phyloP scores from a whole-genome alignment of 1,140 invertebrate species.

The Anagrus nilaparvatae region DNA sequence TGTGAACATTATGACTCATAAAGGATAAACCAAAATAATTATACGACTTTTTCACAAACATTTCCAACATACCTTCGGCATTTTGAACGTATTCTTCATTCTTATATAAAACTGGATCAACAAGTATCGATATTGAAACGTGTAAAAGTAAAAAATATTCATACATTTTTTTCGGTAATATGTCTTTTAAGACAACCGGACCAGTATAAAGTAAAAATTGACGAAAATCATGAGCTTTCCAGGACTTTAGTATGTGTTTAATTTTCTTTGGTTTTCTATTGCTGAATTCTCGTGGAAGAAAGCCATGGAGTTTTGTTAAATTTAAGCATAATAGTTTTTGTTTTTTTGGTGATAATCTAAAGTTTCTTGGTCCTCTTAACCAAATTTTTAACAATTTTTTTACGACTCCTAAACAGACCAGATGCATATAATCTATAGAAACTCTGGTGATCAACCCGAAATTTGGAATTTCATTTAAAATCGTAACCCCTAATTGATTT shows the following conservation, averaged over 20 bases:
- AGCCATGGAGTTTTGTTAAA: background rate
- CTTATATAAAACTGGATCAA: constrained; percentile 15
- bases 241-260: constrained; percentile 26
- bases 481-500: constrained; percentile 11
- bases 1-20: constrained; percentile 25
- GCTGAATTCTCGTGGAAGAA: constrained; percentile 31
- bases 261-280: constrained; percentile 27
- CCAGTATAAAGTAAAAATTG: constrained; percentile 38
- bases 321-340: too few relatives aligned
- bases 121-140: constrained; percentile 22
- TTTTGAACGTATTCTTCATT: constrained; percentile 4
- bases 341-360: too few relatives aligned
- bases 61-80: constrained; percentile 16
- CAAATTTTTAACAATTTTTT: constrained; percentile 23
- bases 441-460: constrained; percentile 16
- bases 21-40: constrained; percentile 22
- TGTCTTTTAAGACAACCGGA: constrained; percentile 25
- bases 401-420: constrained; percentile 24
- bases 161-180: constrained; percentile 22
- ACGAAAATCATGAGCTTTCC: constrained; percentile 40
- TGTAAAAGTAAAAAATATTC: constrained; percentile 27
- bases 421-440: constrained; percentile 26
- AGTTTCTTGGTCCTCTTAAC: too few relatives aligned
- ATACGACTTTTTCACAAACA: constrained; percentile 17
- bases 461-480: constrained; percentile 10